Evolutionary conservation across 1,140 invertebrate genomes (phyloP).

Genomic region (Drusus annulatus): DNA sequence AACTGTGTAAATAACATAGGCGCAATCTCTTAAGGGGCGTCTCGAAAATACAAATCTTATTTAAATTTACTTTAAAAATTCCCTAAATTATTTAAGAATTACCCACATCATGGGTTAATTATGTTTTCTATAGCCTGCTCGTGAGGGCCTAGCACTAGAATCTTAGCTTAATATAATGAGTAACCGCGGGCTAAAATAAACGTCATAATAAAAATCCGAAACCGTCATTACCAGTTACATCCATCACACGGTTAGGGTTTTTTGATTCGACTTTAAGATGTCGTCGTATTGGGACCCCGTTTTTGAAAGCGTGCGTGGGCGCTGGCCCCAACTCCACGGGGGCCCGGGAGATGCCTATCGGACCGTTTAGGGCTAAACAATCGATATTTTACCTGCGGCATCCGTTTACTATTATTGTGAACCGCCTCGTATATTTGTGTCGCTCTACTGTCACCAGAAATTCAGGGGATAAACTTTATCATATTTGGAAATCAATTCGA

Average conservation of each 20-base stretch:
- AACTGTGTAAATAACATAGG: no score
- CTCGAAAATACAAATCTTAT: no score
- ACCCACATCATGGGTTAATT: no score
- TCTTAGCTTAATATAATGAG: no score
- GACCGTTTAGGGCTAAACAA: slow-evolving; percentile 48
- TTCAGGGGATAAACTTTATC: not conserved
- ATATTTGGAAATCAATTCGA: not conserved
- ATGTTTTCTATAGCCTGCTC: no score
- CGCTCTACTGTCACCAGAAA: slow-evolving; percentile 5
- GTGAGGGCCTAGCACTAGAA: no score
- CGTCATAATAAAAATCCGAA: no score
- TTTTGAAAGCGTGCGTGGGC: slow-evolving; percentile 19
- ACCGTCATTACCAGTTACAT: no score
- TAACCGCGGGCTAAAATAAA: no score
- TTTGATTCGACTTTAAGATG: not conserved
- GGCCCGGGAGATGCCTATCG: slow-evolving; percentile 37
- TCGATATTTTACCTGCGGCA: slow-evolving; percentile 51
- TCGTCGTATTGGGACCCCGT: not conserved
- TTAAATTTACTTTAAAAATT: no score
- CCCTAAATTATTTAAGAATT: no score
- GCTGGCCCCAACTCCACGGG: slow-evolving; percentile 12
- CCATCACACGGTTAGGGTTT: not conserved
- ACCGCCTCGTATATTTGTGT: slow-evolving; percentile 14
- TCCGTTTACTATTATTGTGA: slow-evolving; percentile 23
- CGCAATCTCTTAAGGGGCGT: no score